Conservation (phyloP, 2,797 vertebrate species). For the Salmo trutta region DNA sequence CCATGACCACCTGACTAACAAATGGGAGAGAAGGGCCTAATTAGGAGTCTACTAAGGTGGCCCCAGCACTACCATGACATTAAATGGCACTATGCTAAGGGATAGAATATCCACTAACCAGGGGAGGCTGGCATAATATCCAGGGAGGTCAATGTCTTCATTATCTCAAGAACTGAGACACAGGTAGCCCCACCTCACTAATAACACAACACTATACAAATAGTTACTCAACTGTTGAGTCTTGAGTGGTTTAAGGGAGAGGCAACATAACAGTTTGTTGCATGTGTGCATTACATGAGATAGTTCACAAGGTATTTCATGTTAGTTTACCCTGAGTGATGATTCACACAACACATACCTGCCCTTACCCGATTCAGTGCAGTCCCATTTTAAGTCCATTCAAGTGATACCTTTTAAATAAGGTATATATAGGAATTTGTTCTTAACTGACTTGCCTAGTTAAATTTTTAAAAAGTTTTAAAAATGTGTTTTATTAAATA, state of each 20-base stretch:
- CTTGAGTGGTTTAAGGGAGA: conserved; percentile 5
- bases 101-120: not conserved
- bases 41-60: not conserved
- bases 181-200: conserved; percentile 31
- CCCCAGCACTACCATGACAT: not conserved
- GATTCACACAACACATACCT: not conserved
- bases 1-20: too few relatives aligned
- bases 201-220: conserved; percentile 57
- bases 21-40: not conserved
- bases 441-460: too few relatives aligned
- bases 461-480: too few relatives aligned
- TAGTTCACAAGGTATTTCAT: not conserved
- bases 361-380: not conserved
- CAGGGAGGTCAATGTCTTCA: conserved; percentile 35
- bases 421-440: not conserved
- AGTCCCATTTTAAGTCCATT: not conserved
- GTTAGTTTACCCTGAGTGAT: not conserved
- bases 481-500: too few relatives aligned
- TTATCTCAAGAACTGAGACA: conserved; percentile 26
- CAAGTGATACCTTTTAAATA: not conserved
- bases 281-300: not conserved
- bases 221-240: conserved; percentile 34
- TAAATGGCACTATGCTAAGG: not conserved
- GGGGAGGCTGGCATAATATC: not conserved
- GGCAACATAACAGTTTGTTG: not conserved